Conservation (phyloP, 2,113 vertebrate species). For the Hirundichthys speculiger region DNA sequence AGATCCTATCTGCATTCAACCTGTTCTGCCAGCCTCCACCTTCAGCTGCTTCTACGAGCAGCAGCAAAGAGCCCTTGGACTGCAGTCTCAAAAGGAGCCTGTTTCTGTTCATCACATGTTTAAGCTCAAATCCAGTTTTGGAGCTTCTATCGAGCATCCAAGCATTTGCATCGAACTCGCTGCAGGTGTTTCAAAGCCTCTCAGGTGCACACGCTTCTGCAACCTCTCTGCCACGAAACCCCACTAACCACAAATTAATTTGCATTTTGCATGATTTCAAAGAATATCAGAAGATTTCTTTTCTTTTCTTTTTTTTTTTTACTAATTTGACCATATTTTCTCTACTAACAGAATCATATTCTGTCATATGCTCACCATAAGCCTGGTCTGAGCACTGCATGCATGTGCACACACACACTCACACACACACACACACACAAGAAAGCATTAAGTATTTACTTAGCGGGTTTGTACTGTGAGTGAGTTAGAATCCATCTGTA, state of each 20-base stretch:
- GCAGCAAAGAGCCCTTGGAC: constrained; percentile 22
- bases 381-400: constrained; percentile 16
- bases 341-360: not conserved
- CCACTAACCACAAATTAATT: constrained; percentile 24
- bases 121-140: constrained; percentile 16
- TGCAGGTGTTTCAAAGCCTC: constrained; percentile 28
- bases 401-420: constrained; percentile 5
- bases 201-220: constrained; percentile 2
- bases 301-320: not conserved
- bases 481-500: too few relatives aligned
- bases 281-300: not conserved
- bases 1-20: constrained; percentile 76
- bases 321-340: constrained; percentile 8
- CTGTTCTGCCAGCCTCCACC: constrained; percentile 57
- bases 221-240: constrained; percentile 12
- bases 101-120: constrained; percentile 16
- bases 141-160: constrained; percentile 11
- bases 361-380: constrained; percentile 34
- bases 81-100: constrained; percentile 16
- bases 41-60: constrained; percentile 39
- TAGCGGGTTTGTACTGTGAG: too few relatives aligned
- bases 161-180: constrained; percentile 12
- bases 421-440: constrained; percentile 3
- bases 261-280: constrained; percentile 23
- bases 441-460: not conserved